Evolutionary conservation across 2,113 vertebrate genomes (phyloP).

Genomic region (Trogon melanurus): DNA sequence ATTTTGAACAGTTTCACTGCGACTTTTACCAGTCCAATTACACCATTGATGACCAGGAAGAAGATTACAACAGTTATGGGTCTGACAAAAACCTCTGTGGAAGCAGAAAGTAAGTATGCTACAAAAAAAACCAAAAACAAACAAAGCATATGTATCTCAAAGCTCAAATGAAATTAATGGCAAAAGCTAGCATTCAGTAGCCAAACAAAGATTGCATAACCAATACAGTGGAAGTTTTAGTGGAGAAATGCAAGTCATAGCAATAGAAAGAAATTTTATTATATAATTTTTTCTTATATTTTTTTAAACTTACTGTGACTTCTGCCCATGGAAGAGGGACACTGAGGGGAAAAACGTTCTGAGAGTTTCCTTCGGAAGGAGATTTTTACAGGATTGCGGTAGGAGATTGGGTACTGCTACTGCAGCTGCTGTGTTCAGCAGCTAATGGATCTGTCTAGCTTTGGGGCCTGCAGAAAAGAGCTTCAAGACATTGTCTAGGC

Average conservation of each 20-base stretch:
- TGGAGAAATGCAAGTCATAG: neutral
- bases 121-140: neutral
- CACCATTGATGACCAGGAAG: conserved; percentile 78
- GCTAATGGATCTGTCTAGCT: neutral
- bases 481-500: neutral
- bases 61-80: conserved; percentile 40
- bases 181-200: neutral
- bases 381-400: accelerated
- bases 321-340: neutral
- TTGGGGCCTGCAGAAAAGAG: neutral
- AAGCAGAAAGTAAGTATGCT: conserved; percentile 68
- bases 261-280: neutral
- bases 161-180: neutral
- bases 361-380: neutral
- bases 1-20: conserved; percentile 78
- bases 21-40: conserved; percentile 91
- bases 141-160: neutral
- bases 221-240: neutral
- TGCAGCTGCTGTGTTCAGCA: neutral
- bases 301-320: neutral
- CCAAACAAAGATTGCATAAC: neutral
- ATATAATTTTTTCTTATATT: neutral
- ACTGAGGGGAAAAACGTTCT: neutral
- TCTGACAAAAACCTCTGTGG: conserved; percentile 20
- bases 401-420: neutral